Base-by-base conservation (phyloP, 2,797 vertebrate genomes). In the Lemur catta region DNA sequence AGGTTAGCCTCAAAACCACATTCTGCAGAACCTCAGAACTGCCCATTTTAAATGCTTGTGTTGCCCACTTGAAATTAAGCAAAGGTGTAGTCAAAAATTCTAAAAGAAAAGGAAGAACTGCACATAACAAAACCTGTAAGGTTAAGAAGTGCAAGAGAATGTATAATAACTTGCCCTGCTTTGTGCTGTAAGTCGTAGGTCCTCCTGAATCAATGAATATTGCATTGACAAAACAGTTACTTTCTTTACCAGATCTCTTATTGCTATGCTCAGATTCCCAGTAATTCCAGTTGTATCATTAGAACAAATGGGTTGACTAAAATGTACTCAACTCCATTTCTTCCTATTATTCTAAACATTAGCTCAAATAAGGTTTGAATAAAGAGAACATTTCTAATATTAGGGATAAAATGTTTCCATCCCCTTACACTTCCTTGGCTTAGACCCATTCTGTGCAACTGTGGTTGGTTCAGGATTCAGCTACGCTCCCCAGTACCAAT, bases 361-460 rank as follows among this genome's bases (percentile, higher is more conserved):
- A 20, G 17, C 43, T 93, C 65, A 67, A 90, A 81, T 63, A 55
- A 93, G 43, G 12, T 50, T 91, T 84, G 79, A 86, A 78, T 76
- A 67, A 95, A 89, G 26, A 89, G 28, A 71, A 87, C 46, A 15
- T 94, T 95, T 88, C 63, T 87, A 63, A 84, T 76, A 69, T 79
- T 72, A 91, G 71, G 74, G 55, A 84, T 87, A 50, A 84, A 89
- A 69, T 33, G 11, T 91, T 95, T 95, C 75, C 86, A 89, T 55
- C 84, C 80, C 50, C 91, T 89, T 82, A 28, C 30, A 41, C 95
- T 91, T 84, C 78, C 75, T 75, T 95, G 91, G 85, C 55, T 46
- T 52, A 28, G 4, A 8, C 1, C 28, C 67, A 50, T n/a, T 55
- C 52, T 52, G 38, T 33, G 87, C 33, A 28, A 78, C 84, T 67